A percentile compares a stretch with the other conserved stretches of the same genome.
Conservation (phyloP, 1,140 invertebrate species). For the Lysiphlebus fabarum region DNA sequence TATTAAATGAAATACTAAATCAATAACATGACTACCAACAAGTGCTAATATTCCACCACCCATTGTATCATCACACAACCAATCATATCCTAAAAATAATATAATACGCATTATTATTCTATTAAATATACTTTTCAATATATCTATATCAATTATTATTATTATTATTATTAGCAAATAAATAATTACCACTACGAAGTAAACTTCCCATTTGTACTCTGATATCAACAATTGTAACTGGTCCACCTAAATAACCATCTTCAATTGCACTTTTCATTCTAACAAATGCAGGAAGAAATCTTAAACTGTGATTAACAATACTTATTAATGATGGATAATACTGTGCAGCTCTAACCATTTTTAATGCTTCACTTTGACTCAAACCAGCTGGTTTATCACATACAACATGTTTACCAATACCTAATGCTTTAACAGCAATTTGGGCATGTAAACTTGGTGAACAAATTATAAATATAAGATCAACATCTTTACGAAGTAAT, state of each 20-base stretch:
- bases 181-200: slow-evolving; percentile 61
- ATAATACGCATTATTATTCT: slow-evolving; percentile 1
- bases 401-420: slow-evolving; percentile 95
- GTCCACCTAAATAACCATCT: slow-evolving; percentile 76
- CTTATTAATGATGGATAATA: slow-evolving; percentile 95
- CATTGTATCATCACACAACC: slow-evolving; percentile 94
- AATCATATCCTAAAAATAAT: slow-evolving; percentile 67
- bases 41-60: slow-evolving; percentile 91
- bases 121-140: too few relatives aligned
- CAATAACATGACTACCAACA: slow-evolving; percentile 93
- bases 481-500: slow-evolving; percentile 87
- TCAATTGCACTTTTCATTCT: slow-evolving; percentile 79
- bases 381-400: slow-evolving; percentile 91
- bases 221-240: slow-evolving; percentile 81
- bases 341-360: slow-evolving; percentile 88
- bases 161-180: too few relatives aligned
- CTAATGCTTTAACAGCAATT: slow-evolving; percentile 93
- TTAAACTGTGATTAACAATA: slow-evolving; percentile 85
- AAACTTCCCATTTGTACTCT: slow-evolving; percentile 84
- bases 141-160: too few relatives aligned
- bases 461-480: slow-evolving; percentile 90
- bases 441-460: slow-evolving; percentile 92
- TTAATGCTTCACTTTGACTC: slow-evolving; percentile 82
- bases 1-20: slow-evolving; percentile 80
- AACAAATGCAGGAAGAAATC: slow-evolving; percentile 86